Evolutionary conservation across 1,140 invertebrate genomes (phyloP).

Genomic region (Drosophila paulistorum): DNA sequence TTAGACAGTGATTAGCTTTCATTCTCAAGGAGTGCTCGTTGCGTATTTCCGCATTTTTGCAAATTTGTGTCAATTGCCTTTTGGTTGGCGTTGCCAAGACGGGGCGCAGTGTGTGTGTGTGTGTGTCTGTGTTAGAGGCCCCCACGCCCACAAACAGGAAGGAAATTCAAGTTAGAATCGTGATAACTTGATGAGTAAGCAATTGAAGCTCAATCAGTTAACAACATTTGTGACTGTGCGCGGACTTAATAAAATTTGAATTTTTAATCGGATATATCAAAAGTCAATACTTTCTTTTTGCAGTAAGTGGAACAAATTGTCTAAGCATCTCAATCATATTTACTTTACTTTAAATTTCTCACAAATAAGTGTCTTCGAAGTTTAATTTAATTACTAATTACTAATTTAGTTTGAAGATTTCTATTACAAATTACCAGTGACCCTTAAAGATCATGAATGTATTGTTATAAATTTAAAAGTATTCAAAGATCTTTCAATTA

Average conservation of each 20-base stretch:
- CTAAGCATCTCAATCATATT: background rate
- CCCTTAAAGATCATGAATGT: too few species aligned
- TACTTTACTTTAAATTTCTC: too few species aligned
- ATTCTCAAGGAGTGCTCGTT: slow-evolving; percentile 48
- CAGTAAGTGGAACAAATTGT: background rate
- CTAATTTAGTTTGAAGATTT: too few species aligned
- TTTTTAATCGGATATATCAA: slow-evolving; percentile 16
- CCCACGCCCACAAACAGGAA: background rate
- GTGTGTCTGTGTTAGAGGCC: slow-evolving; percentile 14
- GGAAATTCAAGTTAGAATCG: slow-evolving; percentile 29
- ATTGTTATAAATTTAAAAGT: too few species aligned
- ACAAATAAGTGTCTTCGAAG: too few species aligned
- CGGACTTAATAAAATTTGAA: slow-evolving; percentile 27
- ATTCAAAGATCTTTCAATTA: too few species aligned
- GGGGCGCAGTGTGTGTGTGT: slow-evolving; percentile 14
- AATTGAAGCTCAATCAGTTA: slow-evolving; percentile 75
- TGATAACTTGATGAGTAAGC: slow-evolving; percentile 68
- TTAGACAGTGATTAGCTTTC: slow-evolving; percentile 41
- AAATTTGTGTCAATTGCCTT: slow-evolving; percentile 76
- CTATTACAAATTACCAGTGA: too few species aligned
- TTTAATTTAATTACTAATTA: too few species aligned
- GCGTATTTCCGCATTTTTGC: slow-evolving; percentile 72
- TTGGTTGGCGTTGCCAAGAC: slow-evolving; percentile 15
- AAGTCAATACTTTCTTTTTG: background rate
- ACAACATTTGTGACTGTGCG: slow-evolving; percentile 52